Evolutionary conservation across 2,113 vertebrate genomes (phyloP).

Genomic region (Gallinago undulata): DNA sequence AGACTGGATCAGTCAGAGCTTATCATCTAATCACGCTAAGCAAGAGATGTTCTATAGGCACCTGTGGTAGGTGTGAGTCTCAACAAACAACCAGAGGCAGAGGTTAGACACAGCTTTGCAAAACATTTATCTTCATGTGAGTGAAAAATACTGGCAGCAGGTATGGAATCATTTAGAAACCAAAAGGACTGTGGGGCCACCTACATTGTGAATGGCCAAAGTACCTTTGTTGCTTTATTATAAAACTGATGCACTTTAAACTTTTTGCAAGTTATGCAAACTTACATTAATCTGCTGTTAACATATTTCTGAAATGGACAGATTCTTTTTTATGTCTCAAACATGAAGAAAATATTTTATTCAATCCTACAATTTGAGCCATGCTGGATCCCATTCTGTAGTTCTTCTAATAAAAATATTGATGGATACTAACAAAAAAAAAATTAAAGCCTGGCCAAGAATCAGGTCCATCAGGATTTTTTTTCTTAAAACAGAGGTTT

Average conservation of each 20-base stretch:
- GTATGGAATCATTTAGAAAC: neutral
- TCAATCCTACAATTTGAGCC: neutral
- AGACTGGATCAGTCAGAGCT: neutral
- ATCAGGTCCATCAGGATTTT: neutral
- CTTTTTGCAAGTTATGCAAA: neutral
- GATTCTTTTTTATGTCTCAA: neutral
- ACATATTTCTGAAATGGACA: neutral
- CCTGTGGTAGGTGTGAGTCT: neutral
- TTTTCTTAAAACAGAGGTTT: neutral
- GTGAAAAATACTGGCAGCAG: neutral
- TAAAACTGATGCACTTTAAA: neutral
- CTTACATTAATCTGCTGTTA: neutral
- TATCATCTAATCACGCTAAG: neutral
- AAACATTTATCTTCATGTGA: neutral
- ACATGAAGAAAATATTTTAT: neutral
- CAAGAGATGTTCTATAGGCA: neutral
- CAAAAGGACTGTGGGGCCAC: neutral
- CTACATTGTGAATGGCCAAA: neutral
- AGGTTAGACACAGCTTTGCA: neutral
- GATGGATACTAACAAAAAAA: neutral
- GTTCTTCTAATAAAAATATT: neutral
- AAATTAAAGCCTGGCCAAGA: neutral
- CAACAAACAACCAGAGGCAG: neutral
- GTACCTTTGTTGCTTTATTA: neutral
- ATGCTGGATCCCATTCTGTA: neutral